Conservation (phyloP, 2,113 vertebrate species). For the Rhipidura dahli region DNA sequence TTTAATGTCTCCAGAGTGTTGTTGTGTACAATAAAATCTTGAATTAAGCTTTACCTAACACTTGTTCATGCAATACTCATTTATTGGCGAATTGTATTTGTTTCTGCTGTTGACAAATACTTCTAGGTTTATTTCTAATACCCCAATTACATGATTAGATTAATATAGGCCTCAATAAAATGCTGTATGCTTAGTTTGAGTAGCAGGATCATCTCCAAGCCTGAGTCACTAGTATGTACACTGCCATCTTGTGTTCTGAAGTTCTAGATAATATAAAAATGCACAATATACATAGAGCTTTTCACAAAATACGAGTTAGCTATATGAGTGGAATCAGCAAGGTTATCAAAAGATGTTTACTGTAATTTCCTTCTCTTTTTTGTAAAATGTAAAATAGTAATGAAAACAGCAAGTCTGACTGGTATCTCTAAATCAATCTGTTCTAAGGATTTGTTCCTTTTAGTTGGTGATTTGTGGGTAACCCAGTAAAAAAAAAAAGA, state of each 20-base stretch:
- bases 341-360: not conserved
- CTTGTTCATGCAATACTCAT: conserved; percentile 49
- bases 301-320: not conserved
- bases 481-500: not conserved
- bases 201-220: not conserved
- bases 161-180: conserved; percentile 17
- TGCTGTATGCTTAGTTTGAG: not conserved
- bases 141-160: not conserved
- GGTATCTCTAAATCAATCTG: not conserved
- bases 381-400: not conserved
- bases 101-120: conserved; percentile 10
- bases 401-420: not conserved
- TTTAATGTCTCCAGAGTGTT: conserved; percentile 43
- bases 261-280: not conserved
- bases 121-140: conserved; percentile 16
- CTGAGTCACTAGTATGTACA: not conserved
- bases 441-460: not conserved
- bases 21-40: conserved; percentile 24
- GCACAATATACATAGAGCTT: not conserved
- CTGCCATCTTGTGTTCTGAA: conserved; percentile 62
- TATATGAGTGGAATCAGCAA: not conserved
- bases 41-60: conserved; percentile 54
- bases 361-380: not conserved
- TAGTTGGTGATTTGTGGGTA: not conserved
- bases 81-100: not conserved